A percentile compares a stretch with the other conserved stretches of the same genome.
Evolutionary conservation across 2,888 invertebrate genomes (phyloP).

Genomic region (Agrotis puta): DNA sequence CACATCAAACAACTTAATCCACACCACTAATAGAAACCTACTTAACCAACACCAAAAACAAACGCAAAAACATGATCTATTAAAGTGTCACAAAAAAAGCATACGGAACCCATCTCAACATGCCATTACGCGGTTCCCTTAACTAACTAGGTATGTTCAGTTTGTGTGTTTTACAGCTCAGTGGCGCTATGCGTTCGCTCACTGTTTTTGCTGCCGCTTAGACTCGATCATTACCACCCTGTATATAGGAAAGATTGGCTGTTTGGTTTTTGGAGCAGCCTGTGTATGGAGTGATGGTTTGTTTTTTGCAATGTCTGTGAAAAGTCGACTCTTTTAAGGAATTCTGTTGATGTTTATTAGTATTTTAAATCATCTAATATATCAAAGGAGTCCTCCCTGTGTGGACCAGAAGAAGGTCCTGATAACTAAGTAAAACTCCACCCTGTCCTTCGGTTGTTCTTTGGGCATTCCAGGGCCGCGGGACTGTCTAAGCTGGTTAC

Average conservation of each 20-base stretch:
- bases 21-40: not conserved
- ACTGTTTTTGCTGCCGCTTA: slow-evolving; percentile 65
- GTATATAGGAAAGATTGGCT: slow-evolving; percentile 45
- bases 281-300: slow-evolving; percentile 12
- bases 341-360: not conserved
- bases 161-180: slow-evolving; percentile 69
- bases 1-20: not conserved
- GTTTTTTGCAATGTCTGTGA: not conserved
- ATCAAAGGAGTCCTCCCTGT: no score
- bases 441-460: no score
- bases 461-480: no score
- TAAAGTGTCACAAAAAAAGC: not conserved
- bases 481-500: no score
- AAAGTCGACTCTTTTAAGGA: not conserved
- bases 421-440: no score
- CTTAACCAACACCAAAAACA: not conserved
- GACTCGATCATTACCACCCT: slow-evolving; percentile 60
- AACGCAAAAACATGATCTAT: not conserved
- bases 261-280: slow-evolving; percentile 32
- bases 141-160: slow-evolving; percentile 63
- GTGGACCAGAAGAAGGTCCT: no score
- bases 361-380: no score
- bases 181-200: slow-evolving; percentile 49
- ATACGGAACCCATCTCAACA: slow-evolving; percentile 47
- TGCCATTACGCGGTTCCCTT: slow-evolving; percentile 11